These are phyloP conservation scores for Chlorospingus semifuscus DNA, from an alignment of 2,797 vertebrate species.

Conservation along the genomic window DNA sequence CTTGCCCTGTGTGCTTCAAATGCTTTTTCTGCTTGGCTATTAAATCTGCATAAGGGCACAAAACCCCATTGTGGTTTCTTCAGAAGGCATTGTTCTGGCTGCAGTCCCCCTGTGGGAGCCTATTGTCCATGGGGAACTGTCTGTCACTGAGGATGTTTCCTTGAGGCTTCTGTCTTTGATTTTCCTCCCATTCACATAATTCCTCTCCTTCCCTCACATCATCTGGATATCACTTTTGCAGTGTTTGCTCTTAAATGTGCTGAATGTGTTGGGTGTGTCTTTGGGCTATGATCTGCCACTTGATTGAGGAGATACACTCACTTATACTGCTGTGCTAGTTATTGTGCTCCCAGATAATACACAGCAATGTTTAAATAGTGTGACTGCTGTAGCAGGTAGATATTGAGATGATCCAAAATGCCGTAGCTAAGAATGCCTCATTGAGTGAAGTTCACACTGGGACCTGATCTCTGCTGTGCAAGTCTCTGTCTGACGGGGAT, in stretches of 20 bases:
- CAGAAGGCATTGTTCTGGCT: not conserved
- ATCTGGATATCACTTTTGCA: no score
- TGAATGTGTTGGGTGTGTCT: not conserved
- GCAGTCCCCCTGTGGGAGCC: fast-evolving
- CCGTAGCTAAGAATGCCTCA: not conserved
- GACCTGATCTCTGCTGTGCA: not conserved
- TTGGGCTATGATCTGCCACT: not conserved
- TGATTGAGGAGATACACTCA: not conserved
- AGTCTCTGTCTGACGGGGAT: slow-evolving; percentile 4
- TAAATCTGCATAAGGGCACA: not conserved
- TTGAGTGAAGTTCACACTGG: not conserved
- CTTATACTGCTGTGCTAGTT: not conserved
- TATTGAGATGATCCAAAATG: not conserved
- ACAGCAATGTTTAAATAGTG: not conserved
- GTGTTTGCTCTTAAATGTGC: not conserved
- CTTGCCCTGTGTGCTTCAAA: not conserved
- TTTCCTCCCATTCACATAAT: not conserved
- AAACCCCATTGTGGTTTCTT: not conserved
- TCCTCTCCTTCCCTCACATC: not conserved
- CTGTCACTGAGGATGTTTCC: not conserved
- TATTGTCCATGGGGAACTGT: fast-evolving
- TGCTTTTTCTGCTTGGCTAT: not conserved
- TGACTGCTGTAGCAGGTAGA: not conserved
- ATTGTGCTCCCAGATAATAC: not conserved
- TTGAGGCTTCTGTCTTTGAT: not conserved